Evolutionary conservation across 1,140 invertebrate species (phyloP), one percentile per base, ranked within the genome.

Genomic region (Ceratitis capitata): DNA sequence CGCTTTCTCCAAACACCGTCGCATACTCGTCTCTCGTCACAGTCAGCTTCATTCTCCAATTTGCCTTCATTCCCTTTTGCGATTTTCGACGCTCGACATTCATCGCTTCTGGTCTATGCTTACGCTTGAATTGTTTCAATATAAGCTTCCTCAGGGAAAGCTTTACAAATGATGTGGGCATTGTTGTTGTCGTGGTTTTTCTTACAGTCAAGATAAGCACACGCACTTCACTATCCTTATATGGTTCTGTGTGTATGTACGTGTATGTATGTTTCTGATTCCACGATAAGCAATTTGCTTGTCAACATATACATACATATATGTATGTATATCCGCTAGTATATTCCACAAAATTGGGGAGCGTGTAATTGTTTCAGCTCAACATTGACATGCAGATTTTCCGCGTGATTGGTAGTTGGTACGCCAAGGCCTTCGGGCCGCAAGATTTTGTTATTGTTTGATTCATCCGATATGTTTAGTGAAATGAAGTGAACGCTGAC

Each of bases 321-420:
- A n/a, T n/a, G n/a, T n/a, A n/a, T n/a, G n/a, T n/a, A n/a, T n/a
- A n/a, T n/a, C n/a, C 14, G 9, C 58, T 12, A 32, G n/a, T n/a
- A 78, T 42, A 45, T 45, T 26, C 39, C 69, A 9, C 39, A 45
- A 78, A n/a, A 78, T 78, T 78, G 69, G 39, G 35, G 69, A 78
- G 69, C 39, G n/a, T 9, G 69, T 78, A 78, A 45, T 78, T 78
- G 69, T 26, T 45, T 78, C 69, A 45, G 69, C 69, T 78, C 32
- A 78, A 3, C 39, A 78, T 23, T 78, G 69, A 45, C 69, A 78
- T 78, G 69, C 69, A 78, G 69, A 78, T 78, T 78, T 78, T 78
- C 39, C 69, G 39, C 69, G 69, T 78, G 69, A 78, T 69, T 69
- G 61, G 69, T 45, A 78, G 69, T 45, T 42, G 69, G 9, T 45